Percentiles rank a stretch among this genome's conserved stretches.
These are phyloP conservation scores for Nothobranchius furzeri DNA, from an alignment of 2,113 vertebrate species.

Conservation along the genomic window DNA sequence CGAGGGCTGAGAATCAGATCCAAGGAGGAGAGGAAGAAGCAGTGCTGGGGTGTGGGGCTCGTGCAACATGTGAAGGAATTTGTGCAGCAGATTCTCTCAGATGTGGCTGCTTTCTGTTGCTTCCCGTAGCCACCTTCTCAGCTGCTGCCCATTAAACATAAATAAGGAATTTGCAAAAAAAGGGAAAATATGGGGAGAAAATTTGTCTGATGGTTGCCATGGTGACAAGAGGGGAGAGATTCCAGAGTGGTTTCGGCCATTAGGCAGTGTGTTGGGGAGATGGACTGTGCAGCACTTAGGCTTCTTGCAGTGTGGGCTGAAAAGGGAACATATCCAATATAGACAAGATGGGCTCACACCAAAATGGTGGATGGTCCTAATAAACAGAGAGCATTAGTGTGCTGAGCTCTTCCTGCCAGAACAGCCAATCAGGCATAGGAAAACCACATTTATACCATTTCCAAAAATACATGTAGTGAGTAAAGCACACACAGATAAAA, in stretches of 20 bases:
- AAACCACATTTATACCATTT: not conserved
- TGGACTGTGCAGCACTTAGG: conserved; percentile 66
- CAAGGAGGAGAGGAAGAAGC: not conserved
- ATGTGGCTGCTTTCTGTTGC: conserved; percentile 39
- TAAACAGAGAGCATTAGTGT: conserved; percentile 15
- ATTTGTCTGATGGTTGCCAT: conserved; percentile 64
- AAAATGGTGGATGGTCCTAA: conserved; percentile 59
- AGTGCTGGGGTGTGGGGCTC: conserved; percentile 1
- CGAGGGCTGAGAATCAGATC: conserved; percentile 11
- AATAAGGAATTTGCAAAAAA: conserved; percentile 49
- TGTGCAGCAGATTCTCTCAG: conserved; percentile 32
- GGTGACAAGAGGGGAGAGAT: conserved; percentile 60
- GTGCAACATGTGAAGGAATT: conserved; percentile 34
- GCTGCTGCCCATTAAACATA: conserved; percentile 47
- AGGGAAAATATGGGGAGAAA: conserved; percentile 19
- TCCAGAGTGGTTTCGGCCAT: conserved; percentile 66
- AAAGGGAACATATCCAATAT: conserved; percentile 62
- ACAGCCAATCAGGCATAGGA: not conserved
- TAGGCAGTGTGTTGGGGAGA: conserved; percentile 60
- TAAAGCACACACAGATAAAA: not conserved
- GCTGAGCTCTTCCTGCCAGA: conserved; percentile 25
- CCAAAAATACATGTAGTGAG: not conserved
- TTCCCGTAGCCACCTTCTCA: conserved; percentile 34
- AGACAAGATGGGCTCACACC: conserved; percentile 55
- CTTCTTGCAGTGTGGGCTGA: conserved; percentile 70